These are phyloP conservation scores for Cottus gobio DNA, from an alignment of 2,113 vertebrate genomes.

Conservation along the genomic window DNA sequence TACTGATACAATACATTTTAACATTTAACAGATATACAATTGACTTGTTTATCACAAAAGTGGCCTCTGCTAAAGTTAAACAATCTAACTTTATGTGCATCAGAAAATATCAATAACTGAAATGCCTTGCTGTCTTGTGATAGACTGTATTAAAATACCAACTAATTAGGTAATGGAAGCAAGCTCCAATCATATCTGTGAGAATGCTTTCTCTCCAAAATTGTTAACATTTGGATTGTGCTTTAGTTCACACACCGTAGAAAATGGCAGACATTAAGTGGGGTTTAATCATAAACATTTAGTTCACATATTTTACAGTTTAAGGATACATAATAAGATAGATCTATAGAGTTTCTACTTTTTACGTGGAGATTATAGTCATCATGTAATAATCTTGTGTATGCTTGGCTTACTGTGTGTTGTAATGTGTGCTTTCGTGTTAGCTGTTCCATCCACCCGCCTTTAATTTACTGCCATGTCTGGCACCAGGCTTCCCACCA, in stretches of 20 bases:
- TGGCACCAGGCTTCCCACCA: constrained; percentile 64
- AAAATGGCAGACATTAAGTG: not conserved
- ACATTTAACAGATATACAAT: not conserved
- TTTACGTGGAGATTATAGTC: constrained; percentile 21
- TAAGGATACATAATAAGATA: not conserved
- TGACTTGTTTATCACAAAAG: not conserved
- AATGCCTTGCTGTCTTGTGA: not conserved
- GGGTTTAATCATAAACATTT: constrained; percentile 1
- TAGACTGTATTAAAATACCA: not conserved
- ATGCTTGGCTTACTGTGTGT: not conserved
- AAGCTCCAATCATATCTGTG: not conserved
- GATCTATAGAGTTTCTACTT: not conserved
- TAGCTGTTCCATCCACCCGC: constrained; percentile 26
- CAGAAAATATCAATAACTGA: not conserved
- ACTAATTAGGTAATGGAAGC: not conserved
- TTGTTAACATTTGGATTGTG: not conserved
- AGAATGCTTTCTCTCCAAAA: too few relatives aligned
- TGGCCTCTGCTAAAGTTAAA: not conserved
- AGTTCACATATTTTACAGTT: not conserved
- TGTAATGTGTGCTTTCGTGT: constrained; percentile 33
- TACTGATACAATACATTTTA: not conserved
- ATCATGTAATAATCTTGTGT: constrained; percentile 17
- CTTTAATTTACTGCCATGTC: constrained; percentile 68
- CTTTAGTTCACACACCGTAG: not conserved
- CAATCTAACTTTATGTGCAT: not conserved